Evolutionary conservation across 1,140 invertebrate genomes (phyloP), one percentile per base, ranked within the genome.

Genomic region (Leptonema lineaticorne): DNA sequence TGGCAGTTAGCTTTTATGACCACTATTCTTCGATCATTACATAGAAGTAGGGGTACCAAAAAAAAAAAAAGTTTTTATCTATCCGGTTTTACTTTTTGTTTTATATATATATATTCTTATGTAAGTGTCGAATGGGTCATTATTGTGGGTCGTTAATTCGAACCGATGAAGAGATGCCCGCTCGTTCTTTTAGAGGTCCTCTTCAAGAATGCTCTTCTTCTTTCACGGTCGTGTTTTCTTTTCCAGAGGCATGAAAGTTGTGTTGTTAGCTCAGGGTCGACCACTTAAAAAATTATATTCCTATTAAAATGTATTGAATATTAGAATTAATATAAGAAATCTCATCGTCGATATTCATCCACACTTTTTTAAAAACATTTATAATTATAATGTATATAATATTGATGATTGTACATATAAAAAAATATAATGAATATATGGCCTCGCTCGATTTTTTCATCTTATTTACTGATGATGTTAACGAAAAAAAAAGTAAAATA

Each of bases 131-230:
- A 53, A 22, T 53, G 22, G 50, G 50, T 53, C 50, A 24, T 53
- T 53, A 53, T 53, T 53, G n/a, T 53, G 22, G 50, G 50, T 53
- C 50, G 50, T 53, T 53, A 53, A 53, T 53, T 53, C 50, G 50
- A 53, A 20, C 50, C 24, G 50, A 53, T 53, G 50, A 53, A 53
- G 50, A 53, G 50, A 53, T 53, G 50, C 50, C 27, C 50, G 22
- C 3, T 20, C 50, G 11, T 45, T 45, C 37, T 9, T 45, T n/a
- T n/a, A 41, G 9, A 41, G 37, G 37, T 14, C 11, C 11, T 16
- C 37, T 41, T 16, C 37, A 11, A 2, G 37, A 41, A 41, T 16
- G 16, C 37, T 3, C 37, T 16, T 41, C 37, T 41, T 11, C 11
- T 33, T 33, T 33, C 37, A n/a, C n/a, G n/a, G n/a, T n/a, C 9